Percentiles rank a stretch among this genome's conserved stretches.
Evolutionary conservation across 2,888 invertebrate species (phyloP).

Genomic region (Ditula angustiorana): DNA sequence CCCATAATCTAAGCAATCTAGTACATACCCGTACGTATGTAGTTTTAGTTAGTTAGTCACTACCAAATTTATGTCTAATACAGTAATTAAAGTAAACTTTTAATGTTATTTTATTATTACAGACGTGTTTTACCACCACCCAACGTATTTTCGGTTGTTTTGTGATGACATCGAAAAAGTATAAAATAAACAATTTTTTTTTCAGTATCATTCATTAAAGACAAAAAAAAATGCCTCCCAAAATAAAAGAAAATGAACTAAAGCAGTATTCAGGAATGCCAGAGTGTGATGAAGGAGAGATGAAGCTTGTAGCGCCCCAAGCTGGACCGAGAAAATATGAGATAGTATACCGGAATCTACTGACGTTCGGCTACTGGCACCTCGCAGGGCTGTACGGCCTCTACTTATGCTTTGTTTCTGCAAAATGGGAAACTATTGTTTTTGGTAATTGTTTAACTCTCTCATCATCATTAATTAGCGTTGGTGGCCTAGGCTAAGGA

Average conservation of each 20-base stretch:
- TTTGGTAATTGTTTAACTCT: slow-evolving; percentile 50
- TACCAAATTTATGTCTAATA: no score
- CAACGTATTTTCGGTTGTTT: no score
- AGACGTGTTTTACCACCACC: no score
- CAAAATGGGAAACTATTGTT: slow-evolving; percentile 54
- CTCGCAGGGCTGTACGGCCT: slow-evolving; percentile 56
- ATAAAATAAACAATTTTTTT: no score
- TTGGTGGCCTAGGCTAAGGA: background rate
- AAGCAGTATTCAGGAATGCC: background rate
- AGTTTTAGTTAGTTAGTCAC: no score
- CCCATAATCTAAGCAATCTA: no score
- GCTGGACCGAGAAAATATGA: slow-evolving; percentile 49
- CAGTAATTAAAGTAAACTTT: no score
- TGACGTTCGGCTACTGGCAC: slow-evolving; percentile 55
- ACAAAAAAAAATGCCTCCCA: background rate
- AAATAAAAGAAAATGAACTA: background rate
- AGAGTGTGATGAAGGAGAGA: background rate
- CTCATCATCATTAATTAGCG: background rate
- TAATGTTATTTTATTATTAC: no score
- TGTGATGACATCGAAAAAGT: no score
- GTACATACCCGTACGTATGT: no score
- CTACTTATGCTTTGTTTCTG: slow-evolving; percentile 55
- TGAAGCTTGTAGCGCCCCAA: slow-evolving; percentile 40
- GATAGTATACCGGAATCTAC: slow-evolving; percentile 53
- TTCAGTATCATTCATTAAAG: no score